These are phyloP conservation scores for Falcaria lacertinaria DNA, from an alignment of 2,888 invertebrate species.

Conservation along the genomic window DNA sequence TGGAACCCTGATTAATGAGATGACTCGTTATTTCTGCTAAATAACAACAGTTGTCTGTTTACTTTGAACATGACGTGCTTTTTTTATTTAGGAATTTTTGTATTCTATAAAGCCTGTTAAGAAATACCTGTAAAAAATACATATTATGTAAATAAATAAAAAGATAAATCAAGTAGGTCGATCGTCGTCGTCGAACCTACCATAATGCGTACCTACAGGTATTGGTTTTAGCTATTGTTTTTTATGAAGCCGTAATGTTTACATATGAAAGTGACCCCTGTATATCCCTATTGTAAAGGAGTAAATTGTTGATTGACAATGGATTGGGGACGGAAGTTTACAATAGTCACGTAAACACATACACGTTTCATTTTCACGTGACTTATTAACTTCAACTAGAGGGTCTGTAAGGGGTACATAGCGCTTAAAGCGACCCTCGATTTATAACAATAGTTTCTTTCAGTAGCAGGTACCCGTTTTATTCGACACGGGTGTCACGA, in stretches of 20 bases:
- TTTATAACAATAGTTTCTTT: background rate
- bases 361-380: constrained; percentile 59
- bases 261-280: constrained; percentile 29
- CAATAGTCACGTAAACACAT: constrained; percentile 59
- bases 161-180: too few species aligned
- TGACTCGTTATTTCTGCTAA: constrained; percentile 40
- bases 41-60: constrained; percentile 24
- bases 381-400: constrained; percentile 41
- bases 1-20: constrained; percentile 73
- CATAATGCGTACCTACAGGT: too few species aligned
- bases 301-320: constrained; percentile 52
- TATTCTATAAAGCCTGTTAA: too few species aligned
- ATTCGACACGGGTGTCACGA: constrained; percentile 22
- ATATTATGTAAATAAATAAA: too few species aligned
- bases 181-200: too few species aligned
- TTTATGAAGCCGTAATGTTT: constrained; percentile 19
- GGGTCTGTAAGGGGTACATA: constrained; percentile 12
- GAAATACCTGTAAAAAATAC: too few species aligned
- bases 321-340: constrained; percentile 57
- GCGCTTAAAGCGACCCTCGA: background rate
- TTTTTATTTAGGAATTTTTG: too few species aligned
- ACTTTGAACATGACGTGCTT: constrained; percentile 17
- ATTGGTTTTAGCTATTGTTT: too few species aligned
- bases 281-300: constrained; percentile 43
- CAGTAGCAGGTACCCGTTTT: constrained; percentile 1